Evolutionary conservation across 1,140 invertebrate genomes (phyloP).

Genomic region (Hylyphantes graminicola): DNA sequence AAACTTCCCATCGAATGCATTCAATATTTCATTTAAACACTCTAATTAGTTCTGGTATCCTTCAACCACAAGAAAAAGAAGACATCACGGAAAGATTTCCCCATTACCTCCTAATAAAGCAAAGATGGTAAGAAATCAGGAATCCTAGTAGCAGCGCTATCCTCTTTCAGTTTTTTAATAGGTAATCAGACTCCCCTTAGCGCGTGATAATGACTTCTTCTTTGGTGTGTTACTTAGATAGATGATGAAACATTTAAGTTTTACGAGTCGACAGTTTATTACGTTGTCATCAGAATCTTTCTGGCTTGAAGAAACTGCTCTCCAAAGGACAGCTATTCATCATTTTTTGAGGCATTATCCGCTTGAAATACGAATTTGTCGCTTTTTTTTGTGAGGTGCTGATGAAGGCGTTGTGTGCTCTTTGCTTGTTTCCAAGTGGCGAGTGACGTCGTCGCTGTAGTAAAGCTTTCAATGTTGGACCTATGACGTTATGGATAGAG

Average conservation of each 20-base stretch:
- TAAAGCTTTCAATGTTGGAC: too few species aligned
- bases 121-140: too few species aligned
- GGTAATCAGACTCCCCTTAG: constrained; percentile 39
- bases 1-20: too few species aligned
- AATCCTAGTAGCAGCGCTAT: too few species aligned
- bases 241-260: constrained; percentile 29
- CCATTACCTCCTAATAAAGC: too few species aligned
- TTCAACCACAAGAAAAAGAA: too few species aligned
- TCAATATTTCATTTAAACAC: too few species aligned
- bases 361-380: background rate
- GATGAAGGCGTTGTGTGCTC: background rate
- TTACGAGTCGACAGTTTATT: constrained; percentile 17
- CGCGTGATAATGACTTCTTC: constrained; percentile 18
- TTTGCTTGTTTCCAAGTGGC: background rate
- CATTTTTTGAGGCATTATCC: background rate
- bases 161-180: constrained; percentile 9
- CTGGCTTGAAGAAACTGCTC: background rate
- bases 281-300: constrained; percentile 16
- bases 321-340: background rate
- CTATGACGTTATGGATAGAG: too few species aligned
- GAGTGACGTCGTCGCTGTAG: too few species aligned
- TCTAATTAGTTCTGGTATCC: too few species aligned
- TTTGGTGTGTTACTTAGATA: constrained; percentile 17
- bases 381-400: background rate
- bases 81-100: too few species aligned